Evolutionary conservation across 2,113 vertebrate genomes (phyloP), one percentile per base, ranked within the genome.

Genomic region (Archocentrus centrarchus): DNA sequence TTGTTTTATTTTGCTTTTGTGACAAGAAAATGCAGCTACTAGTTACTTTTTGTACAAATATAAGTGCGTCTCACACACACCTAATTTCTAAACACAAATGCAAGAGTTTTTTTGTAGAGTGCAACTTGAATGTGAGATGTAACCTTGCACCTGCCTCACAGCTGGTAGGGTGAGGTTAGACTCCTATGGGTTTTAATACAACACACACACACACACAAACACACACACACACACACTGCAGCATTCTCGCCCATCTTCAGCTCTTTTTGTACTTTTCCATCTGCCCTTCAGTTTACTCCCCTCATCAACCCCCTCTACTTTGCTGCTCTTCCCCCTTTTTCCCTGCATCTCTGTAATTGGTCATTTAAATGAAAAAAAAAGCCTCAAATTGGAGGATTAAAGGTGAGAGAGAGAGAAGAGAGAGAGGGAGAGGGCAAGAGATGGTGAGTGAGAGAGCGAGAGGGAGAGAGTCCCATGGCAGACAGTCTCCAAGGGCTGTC

Each of bases 401-500:
- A 81, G 83, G 47, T 55, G 47, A 73, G 30, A 35, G n/a, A 59
- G 66, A 73, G 57, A 70, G 60, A 58, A 24, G 75, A 44, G 47
- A 70, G 64, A 70, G 41, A 70, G 41, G 24, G 24, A 50, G 64
- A 70, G 41, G 22, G 41, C 6, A 22, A 70, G 44, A 2, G 24
- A 70, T 17, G 7, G 47, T 2, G 64, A 70, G 50, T 9, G 18
- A 57, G 3, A 58, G 61, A 78, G 60, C 22, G 47, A 75, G 60
- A 73, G 82, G 75, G 9, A 78, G 73, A 80, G 41, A 89, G 87
- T 85, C 86, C 79, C 88, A 82, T 93, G 78, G 92, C 59, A 89
- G 91, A 85, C 79, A 78, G 75, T 92, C 86, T 92, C 90, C 50
- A 77, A 89, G 92, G 92, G 88, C 87, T 89, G 92, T 92, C 86